phyloP scores from a whole-genome alignment of 2,888 invertebrate genomes.

The Sycophila texana region DNA sequence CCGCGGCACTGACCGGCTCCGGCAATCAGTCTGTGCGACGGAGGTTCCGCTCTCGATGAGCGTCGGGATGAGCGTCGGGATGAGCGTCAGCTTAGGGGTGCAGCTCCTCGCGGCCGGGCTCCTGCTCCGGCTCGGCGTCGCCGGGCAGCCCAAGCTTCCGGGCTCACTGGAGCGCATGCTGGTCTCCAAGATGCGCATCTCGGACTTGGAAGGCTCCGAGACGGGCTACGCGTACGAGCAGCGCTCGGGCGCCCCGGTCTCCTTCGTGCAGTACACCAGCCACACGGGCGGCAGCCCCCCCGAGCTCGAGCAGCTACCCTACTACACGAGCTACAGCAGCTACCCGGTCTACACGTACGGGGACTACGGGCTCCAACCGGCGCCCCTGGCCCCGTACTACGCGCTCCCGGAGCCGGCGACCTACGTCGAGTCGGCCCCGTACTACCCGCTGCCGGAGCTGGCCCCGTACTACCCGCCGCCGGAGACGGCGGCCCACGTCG shows the following conservation, averaged over 20 bases:
- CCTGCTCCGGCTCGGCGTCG: slow-evolving; percentile 11
- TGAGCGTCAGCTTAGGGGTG: background rate
- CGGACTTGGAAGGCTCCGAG: slow-evolving; percentile 80
- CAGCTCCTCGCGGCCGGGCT: background rate
- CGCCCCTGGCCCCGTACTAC: background rate
- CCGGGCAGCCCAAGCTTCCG: background rate
- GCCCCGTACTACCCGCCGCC: too few species aligned
- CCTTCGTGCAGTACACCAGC: slow-evolving; percentile 69
- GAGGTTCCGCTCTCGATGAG: background rate
- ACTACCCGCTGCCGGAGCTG: too few species aligned
- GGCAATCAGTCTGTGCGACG: background rate
- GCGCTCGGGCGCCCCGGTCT: slow-evolving; percentile 66
- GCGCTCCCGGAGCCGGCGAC: slow-evolving; percentile 5
- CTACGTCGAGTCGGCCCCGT: slow-evolving; percentile 30
- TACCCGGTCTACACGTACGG: slow-evolving; percentile 58
- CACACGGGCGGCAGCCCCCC: slow-evolving; percentile 63
- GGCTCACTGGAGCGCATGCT: slow-evolving; percentile 73
- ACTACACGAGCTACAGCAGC: slow-evolving; percentile 52
- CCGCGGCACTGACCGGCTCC: slow-evolving; percentile 34
- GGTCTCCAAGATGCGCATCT: slow-evolving; percentile 78
- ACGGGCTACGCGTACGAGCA: slow-evolving; percentile 77
- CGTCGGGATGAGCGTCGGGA: background rate
- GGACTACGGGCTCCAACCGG: slow-evolving; percentile 25
- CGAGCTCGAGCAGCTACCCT: slow-evolving; percentile 54
- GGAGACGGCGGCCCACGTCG: slow-evolving; percentile 7